These are phyloP conservation scores for Drosophila colorata DNA, from an alignment of 2,888 invertebrate genomes.

Conservation along the genomic window DNA sequence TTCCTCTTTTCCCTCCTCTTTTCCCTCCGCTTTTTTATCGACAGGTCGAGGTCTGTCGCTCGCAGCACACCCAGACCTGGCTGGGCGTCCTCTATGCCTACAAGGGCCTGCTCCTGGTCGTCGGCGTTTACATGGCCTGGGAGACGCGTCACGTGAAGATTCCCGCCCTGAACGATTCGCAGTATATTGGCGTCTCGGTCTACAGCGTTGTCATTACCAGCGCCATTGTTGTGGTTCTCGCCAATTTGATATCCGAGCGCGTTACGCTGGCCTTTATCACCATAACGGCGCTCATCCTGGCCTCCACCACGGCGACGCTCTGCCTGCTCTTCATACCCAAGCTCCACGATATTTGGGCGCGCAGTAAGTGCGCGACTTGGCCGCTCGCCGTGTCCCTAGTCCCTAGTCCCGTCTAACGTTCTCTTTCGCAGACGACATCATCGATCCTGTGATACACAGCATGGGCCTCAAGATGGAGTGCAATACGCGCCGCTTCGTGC, in stretches of 20 bases:
- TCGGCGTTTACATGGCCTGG: conserved; percentile 98
- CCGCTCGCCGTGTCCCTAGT: not conserved
- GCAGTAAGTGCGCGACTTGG: conserved; percentile 85
- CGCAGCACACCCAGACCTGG: conserved; percentile 95
- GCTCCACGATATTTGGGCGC: conserved; percentile 90
- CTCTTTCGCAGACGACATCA: conserved; percentile 86
- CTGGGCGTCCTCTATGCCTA: conserved; percentile 95
- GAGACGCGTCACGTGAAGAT: conserved; percentile 97
- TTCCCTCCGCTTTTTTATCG: conserved; percentile 61
- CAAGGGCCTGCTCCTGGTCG: conserved; percentile 94
- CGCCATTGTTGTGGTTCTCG: conserved; percentile 93
- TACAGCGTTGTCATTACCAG: conserved; percentile 96
- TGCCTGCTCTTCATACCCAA: conserved; percentile 95
- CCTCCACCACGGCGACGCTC: conserved; percentile 94
- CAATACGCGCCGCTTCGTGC: conserved; percentile 93
- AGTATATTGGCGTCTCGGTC: conserved; percentile 96
- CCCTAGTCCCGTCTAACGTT: not conserved
- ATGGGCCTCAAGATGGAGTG: conserved; percentile 95
- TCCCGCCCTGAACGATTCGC: conserved; percentile 95
- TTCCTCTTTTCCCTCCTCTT: not conserved
- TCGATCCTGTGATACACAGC: conserved; percentile 94
- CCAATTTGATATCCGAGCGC: conserved; percentile 94
- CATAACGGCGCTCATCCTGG: conserved; percentile 92
- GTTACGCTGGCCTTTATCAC: conserved; percentile 93
- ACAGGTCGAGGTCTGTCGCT: conserved; percentile 95